phyloP scores from a whole-genome alignment of 2,113 vertebrate species.

The Calidris pugnax region DNA sequence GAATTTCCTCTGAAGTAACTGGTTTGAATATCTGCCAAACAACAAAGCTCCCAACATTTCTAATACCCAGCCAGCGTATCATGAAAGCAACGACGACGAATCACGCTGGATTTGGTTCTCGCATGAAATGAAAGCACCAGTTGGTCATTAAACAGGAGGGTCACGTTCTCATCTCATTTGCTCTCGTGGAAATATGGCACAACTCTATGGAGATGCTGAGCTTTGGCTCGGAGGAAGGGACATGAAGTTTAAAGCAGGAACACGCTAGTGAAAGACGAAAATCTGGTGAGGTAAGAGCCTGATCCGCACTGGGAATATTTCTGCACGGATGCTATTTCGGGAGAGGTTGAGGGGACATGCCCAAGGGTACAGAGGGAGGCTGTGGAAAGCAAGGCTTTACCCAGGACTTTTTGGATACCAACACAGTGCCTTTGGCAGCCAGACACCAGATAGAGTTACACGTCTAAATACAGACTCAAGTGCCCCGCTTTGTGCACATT shows the following conservation, averaged over 20 bases:
- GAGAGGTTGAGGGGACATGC: background rate
- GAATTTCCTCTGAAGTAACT: slow-evolving; percentile 49
- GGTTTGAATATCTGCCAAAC: slow-evolving; percentile 23
- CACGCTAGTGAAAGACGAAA: background rate
- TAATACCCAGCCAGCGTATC: background rate
- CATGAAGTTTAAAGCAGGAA: fast-evolving
- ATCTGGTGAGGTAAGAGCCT: background rate
- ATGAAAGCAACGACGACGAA: background rate
- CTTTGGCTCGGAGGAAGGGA: background rate
- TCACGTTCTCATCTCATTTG: fast-evolving
- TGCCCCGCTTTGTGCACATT: background rate
- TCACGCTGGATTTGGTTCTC: background rate
- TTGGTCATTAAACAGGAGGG: background rate
- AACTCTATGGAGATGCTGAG: fast-evolving
- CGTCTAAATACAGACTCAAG: background rate
- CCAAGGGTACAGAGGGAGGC: background rate
- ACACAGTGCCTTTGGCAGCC: background rate
- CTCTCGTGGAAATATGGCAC: fast-evolving
- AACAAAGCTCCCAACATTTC: background rate
- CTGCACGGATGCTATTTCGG: fast-evolving
- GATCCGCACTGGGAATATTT: too few species aligned
- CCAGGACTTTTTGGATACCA: background rate
- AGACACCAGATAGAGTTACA: background rate
- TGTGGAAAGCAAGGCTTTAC: background rate
- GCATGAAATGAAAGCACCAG: background rate